phyloP scores from a whole-genome alignment of 64 coral and sea anemone genomes.

The Montipora efflorescens region DNA sequence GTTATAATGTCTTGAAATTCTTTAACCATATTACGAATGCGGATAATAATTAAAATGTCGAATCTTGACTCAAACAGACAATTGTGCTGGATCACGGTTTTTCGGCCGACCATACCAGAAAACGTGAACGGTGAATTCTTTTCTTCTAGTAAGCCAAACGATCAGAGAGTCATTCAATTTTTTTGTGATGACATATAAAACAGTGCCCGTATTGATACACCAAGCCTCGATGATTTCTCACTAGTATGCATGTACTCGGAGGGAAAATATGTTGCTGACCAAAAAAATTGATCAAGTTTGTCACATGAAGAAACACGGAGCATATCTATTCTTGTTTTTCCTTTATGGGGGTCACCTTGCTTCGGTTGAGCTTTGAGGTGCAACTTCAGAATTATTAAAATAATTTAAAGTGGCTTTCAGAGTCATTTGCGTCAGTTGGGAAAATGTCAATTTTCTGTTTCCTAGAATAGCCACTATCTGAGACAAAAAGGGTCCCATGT shows the following conservation, averaged over 20 bases:
- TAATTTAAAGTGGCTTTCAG: slow-evolving; percentile 8
- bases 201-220: too few species aligned
- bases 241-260: background rate
- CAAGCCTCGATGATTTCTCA: background rate
- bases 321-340: background rate
- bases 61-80: background rate
- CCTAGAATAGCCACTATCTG: background rate
- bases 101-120: too few species aligned
- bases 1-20: slow-evolving; percentile 1
- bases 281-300: background rate
- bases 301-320: background rate
- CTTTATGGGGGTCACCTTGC: background rate
- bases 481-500: background rate
- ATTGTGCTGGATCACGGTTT: background rate
- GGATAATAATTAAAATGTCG: background rate
- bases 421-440: background rate
- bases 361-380: background rate
- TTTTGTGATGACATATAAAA: too few species aligned
- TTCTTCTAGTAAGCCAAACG: too few species aligned
- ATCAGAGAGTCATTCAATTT: too few species aligned
- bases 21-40: background rate
- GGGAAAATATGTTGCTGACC: background rate
- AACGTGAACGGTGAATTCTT: too few species aligned
- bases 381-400: background rate
- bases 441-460: slow-evolving; percentile 10